Base-by-base conservation (phyloP, 2,113 vertebrate species). In the Genyomyrus donnyi region DNA sequence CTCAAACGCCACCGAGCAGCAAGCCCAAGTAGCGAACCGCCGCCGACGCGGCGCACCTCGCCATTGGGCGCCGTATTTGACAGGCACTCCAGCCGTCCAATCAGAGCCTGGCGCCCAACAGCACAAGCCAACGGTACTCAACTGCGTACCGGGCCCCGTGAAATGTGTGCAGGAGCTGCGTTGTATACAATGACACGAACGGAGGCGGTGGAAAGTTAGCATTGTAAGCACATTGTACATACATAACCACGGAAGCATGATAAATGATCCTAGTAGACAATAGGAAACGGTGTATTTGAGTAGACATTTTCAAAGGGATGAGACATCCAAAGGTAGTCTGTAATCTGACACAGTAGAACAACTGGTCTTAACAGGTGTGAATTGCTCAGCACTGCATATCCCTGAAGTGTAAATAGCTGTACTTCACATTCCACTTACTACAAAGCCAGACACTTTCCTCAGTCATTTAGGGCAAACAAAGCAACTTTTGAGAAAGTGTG, bases 71-170 rank as follows among this genome's bases (percentile, higher is more conserved):
- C 5, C 92, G 93, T 92, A 91, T 91, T 9, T 83, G 91, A 94
- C 13, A 77, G 94, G 91, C 92, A 70, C 2, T 39, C 1, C n/a
- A 0, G 5, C 0, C 24, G 70, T 39, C 95, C 94, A 95, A 95
- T 92, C 91, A 87, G 53, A 89, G 24, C 3, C 0, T 8, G 0
- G 3, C 7, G 46, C 53, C 31, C 39, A 3, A 86, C 21, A 31
- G 1, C 53, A 70, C 66, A 62, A 66, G 13, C 95, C 93, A 94
- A 94, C 94, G 48, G 46, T 0, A 15, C 19, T 0, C 0, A 84
- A 13, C 24, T 17, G 31, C 90, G 50, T 19, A 11, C 6, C 53
- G 50, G 74, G 3, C 15, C 31, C 24, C 15, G n/a, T 27, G 24
- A 39, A 53, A 77, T n/a, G 58, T 17, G 46, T 9, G 21, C 17